Base-by-base conservation (phyloP, 2,888 invertebrate species). In the Lampropteryx suffumata region DNA sequence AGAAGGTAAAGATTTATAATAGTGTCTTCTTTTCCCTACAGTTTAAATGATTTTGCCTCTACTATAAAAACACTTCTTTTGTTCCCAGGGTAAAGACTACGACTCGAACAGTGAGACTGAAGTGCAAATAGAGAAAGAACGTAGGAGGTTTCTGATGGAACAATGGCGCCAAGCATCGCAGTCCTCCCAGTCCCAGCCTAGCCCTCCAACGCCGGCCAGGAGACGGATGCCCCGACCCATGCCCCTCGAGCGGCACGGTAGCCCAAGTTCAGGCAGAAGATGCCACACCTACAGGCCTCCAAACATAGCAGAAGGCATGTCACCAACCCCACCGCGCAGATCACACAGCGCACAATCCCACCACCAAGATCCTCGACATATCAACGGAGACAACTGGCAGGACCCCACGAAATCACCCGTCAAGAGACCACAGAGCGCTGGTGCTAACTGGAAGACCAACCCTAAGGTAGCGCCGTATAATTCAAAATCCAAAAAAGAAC, bases 41-140 rank as follows among this genome's bases (percentile, higher is more conserved):
- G 24, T 24, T n/a, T 10, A 11, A 24, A 24, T 11, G 7, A 3
- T 35, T 8, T 11, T 8, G 21, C 21, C 21, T 6, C n/a, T 35
- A 17, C 4, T 17, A 4, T n/a, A 21, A 17, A 5, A 3, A 3
- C 9, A 17, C 10, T 5, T n/a, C 2, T 17, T 17, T 42, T 45
- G 14, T 44, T 56, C 30, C 27, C 82, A 96, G 96, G 96, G 96
- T 50, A 94, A 94, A 57, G 96, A 96, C 75, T 96, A 96, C 79
- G 95, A 96, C 73, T 94, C 95, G 6, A 91, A 92, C 51, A 94
- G 94, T 76, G 96, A 96, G 82, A 93, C 93, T 47, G 96, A 96
- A 86, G 91, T 93, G 40, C 92, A 92, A 35, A 76, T 93, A 66
- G 94, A 95, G 72, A 92, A 92, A 41, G 94, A 94, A 48, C 92